These are phyloP conservation scores for Isichthys henryi DNA, from an alignment of 2,113 vertebrate genomes.

Conservation along the genomic window DNA sequence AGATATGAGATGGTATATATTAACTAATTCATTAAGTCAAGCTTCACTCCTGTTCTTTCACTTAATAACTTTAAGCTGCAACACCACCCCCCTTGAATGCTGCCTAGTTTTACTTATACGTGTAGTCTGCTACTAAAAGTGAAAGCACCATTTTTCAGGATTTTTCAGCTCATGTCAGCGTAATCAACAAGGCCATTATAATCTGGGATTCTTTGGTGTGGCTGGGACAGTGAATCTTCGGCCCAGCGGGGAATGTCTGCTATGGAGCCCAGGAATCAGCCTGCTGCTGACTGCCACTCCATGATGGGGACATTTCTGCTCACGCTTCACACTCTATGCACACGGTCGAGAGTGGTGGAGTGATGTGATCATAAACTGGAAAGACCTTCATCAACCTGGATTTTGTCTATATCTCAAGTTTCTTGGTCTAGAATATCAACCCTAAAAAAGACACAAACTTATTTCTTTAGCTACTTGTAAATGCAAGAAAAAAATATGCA, in stretches of 20 bases:
- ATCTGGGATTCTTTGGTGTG: not conserved
- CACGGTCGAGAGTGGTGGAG: not conserved
- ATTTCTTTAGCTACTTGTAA: not conserved
- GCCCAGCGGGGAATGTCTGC: not conserved
- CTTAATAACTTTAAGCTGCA: not conserved
- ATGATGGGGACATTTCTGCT: constrained; percentile 30
- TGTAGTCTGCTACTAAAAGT: not conserved
- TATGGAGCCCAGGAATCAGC: not conserved
- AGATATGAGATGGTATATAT: not conserved
- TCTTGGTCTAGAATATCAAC: constrained; percentile 41
- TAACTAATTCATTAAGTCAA: not conserved
- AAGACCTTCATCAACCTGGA: constrained; percentile 9
- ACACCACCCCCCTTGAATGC: not conserved
- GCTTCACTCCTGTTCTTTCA: not conserved
- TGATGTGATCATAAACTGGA: not conserved
- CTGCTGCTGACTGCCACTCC: constrained; percentile 10
- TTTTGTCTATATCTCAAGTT: not conserved
- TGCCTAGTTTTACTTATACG: too few relatives aligned
- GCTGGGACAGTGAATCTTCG: not conserved
- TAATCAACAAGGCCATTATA: constrained; percentile 6
- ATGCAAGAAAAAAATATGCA: not conserved
- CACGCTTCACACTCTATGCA: not conserved
- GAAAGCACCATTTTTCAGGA: not conserved
- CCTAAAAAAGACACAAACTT: constrained; percentile 34
- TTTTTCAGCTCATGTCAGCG: not conserved